Percentiles rank a stretch among this genome's conserved stretches.
phyloP scores from a whole-genome alignment of 2,797 vertebrate genomes.

The Xiphorhynchus erythropygius region DNA sequence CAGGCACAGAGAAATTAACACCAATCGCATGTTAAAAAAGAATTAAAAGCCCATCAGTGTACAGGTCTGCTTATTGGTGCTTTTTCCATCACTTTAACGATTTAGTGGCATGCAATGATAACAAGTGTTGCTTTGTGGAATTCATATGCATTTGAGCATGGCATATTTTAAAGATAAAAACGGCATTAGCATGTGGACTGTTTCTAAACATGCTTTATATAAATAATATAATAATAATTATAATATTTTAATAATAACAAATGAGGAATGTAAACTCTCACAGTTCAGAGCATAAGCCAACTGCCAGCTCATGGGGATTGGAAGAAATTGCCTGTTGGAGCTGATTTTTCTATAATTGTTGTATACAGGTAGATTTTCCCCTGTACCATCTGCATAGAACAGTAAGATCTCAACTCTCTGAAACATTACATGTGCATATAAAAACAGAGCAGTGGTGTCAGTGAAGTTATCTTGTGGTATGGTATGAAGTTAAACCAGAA shows the following conservation, averaged over 20 bases:
- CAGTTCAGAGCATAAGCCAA: not conserved
- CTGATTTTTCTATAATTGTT: not conserved
- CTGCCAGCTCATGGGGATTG: not conserved
- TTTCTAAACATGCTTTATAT: not conserved
- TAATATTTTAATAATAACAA: not conserved
- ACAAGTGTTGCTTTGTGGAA: not conserved
- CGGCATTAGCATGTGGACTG: not conserved
- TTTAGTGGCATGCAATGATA: not conserved
- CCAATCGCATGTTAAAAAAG: not conserved
- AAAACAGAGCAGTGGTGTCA: not conserved
- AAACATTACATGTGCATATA: fast-evolving
- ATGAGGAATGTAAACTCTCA: not conserved
- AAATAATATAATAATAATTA: not conserved
- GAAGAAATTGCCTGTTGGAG: not conserved
- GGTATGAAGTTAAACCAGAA: not conserved
- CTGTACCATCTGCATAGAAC: not conserved
- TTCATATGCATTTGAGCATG: not conserved
- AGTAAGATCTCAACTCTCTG: not conserved
- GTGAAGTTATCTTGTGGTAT: not conserved
- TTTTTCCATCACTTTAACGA: not conserved
- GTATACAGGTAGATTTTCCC: not conserved
- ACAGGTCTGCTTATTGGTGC: not conserved
- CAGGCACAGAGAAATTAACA: constrained; percentile 59
- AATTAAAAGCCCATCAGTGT: not conserved
- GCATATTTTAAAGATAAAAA: constrained; percentile 16